Percentiles rank a stretch among this genome's conserved stretches.
Conservation (phyloP, 2,797 vertebrate species). For the Centroberyx gerrardi region DNA sequence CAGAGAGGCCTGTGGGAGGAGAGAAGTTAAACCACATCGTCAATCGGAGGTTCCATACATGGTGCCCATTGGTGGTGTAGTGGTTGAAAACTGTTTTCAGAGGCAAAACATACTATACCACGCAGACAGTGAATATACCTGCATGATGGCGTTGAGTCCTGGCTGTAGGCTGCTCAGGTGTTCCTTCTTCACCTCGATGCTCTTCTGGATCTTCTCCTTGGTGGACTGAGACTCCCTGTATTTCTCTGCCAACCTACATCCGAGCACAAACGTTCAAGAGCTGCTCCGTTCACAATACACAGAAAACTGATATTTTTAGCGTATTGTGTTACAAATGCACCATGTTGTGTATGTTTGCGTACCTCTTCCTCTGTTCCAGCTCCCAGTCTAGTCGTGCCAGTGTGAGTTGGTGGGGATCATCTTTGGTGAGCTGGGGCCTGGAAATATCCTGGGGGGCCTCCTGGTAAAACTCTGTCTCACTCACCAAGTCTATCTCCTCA, state of each 20-base stretch:
- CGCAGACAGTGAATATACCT: conserved; percentile 81
- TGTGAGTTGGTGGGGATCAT: conserved; percentile 95
- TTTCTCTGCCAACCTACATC: conserved; percentile 93
- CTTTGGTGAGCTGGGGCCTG: conserved; percentile 89
- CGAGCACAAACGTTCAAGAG: conserved; percentile 15
- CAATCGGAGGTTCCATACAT: neutral
- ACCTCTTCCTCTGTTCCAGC: conserved; percentile 98
- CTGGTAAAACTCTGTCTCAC: conserved; percentile 92
- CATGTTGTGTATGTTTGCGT: neutral
- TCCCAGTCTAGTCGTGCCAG: conserved; percentile 98
- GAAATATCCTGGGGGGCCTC: conserved; percentile 94
- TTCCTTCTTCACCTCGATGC: conserved; percentile 98
- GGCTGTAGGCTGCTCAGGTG: conserved; percentile 97
- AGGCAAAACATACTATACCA: neutral
- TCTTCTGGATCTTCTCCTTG: conserved; percentile 97
- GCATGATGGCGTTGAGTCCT: conserved; percentile 97
- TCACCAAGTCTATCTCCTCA: conserved; percentile 97
- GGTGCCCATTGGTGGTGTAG: neutral
- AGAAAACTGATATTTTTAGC: neutral
- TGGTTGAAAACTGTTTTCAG: neutral
- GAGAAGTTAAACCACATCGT: neutral
- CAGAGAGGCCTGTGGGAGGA: conserved; percentile 90
- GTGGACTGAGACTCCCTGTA: conserved; percentile 93
- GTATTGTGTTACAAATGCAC: neutral
- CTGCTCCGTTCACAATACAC: neutral